Evolutionary conservation across 2,113 vertebrate species (phyloP).

Genomic region (Zosterops hypoxanthus): DNA sequence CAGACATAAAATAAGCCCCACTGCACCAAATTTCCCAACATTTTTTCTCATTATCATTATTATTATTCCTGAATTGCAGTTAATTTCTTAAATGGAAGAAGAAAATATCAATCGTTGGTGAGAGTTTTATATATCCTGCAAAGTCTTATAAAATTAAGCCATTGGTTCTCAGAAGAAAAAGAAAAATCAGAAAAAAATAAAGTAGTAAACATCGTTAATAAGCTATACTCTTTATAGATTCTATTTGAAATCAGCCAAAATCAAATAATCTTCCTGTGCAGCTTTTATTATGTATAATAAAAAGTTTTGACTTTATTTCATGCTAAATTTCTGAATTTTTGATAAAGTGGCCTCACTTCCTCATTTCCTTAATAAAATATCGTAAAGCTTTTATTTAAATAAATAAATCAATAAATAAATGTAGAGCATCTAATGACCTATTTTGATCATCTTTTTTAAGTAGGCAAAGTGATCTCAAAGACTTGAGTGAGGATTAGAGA

Average conservation of each 20-base stretch:
- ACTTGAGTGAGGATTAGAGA: neutral
- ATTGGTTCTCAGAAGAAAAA: neutral
- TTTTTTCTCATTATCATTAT: neutral
- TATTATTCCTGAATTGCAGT: neutral
- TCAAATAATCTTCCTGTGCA: neutral
- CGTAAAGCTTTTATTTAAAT: neutral
- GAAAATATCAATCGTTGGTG: neutral
- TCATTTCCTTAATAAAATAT: neutral
- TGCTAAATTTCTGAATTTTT: neutral
- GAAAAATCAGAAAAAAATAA: neutral
- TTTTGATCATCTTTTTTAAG: neutral
- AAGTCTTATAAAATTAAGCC: neutral
- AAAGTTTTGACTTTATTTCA: neutral
- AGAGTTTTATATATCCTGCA: neutral
- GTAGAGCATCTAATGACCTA: neutral
- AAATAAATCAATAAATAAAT: neutral
- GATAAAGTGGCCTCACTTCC: neutral
- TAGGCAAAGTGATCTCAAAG: neutral
- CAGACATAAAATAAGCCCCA: neutral
- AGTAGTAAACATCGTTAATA: neutral
- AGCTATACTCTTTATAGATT: neutral
- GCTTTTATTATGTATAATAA: neutral
- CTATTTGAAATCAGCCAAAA: neutral
- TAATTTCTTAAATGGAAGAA: neutral
- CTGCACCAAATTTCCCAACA: neutral